A percentile compares a stretch with the other conserved stretches of the same genome.
Evolutionary conservation across 2,113 vertebrate species (phyloP).

Genomic region (Pyrgilauda ruficollis): DNA sequence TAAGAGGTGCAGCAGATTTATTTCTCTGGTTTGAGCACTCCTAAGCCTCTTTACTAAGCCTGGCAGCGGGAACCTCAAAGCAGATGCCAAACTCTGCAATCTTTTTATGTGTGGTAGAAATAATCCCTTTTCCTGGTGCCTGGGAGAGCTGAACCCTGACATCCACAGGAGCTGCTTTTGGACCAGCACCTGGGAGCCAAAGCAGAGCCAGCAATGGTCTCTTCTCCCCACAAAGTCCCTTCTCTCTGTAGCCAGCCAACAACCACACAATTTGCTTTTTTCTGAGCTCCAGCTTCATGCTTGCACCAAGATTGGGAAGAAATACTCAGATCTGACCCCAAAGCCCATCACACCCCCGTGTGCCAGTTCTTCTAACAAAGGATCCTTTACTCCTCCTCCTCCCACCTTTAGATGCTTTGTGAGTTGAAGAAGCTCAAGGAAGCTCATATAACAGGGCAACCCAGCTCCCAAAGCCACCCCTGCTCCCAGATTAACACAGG

Average conservation of each 20-base stretch:
- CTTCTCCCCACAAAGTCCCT: background rate
- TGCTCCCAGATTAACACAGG: background rate
- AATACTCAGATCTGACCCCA: background rate
- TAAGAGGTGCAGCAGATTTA: slow-evolving; percentile 38
- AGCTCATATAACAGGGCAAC: background rate
- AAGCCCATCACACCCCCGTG: background rate
- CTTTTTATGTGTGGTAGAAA: slow-evolving; percentile 17
- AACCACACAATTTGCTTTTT: background rate
- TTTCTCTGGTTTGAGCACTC: slow-evolving; percentile 3
- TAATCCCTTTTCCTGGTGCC: slow-evolving; percentile 1
- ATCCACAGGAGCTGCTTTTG: background rate
- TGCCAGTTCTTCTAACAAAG: background rate
- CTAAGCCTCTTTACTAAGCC: slow-evolving; percentile 50
- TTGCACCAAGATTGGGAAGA: background rate
- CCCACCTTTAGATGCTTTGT: background rate
- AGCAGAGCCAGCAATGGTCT: background rate
- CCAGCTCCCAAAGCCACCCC: background rate
- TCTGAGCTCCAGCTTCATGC: background rate
- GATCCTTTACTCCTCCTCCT: background rate
- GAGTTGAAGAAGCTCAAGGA: background rate
- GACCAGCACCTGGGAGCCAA: background rate
- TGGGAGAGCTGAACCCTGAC: background rate
- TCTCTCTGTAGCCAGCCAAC: background rate
- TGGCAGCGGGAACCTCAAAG: slow-evolving; percentile 26
- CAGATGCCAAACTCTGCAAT: slow-evolving; percentile 37